Percentiles rank a stretch among this genome's conserved stretches.
Conservation (phyloP, 2,797 vertebrate genomes). For the Champsocephalus gunnari region DNA sequence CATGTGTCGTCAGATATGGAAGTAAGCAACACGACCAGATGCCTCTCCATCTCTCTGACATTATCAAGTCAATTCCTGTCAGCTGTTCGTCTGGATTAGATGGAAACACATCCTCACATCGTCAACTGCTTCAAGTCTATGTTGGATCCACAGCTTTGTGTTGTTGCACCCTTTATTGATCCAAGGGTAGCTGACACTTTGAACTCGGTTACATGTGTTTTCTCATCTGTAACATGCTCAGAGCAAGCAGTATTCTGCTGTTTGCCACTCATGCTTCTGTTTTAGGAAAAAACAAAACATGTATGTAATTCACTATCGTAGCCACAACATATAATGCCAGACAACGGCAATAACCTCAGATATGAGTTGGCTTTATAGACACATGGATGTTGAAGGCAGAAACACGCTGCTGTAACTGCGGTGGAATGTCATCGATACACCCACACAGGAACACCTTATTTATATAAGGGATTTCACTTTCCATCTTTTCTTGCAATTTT, state of each 20-base stretch:
- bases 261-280: background rate
- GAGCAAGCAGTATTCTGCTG: background rate
- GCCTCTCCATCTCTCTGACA: slow-evolving; percentile 74
- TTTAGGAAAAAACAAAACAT: background rate
- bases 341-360: background rate
- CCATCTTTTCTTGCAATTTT: no score
- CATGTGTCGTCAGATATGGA: slow-evolving; percentile 80
- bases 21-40: slow-evolving; percentile 73
- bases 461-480: no score
- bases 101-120: slow-evolving; percentile 66
- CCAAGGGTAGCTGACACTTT: background rate
- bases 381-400: background rate
- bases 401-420: background rate
- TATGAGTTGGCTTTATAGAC: background rate
- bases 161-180: slow-evolving; percentile 42
- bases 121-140: slow-evolving; percentile 41
- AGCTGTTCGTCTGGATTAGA: slow-evolving; percentile 79
- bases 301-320: background rate
- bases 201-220: slow-evolving; percentile 3
- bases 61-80: slow-evolving; percentile 78
- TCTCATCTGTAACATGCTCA: slow-evolving; percentile 1
- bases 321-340: background rate
- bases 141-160: slow-evolving; percentile 48
- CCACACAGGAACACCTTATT: no score
- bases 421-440: background rate